Conservation (phyloP, 92 coral and sea anemone genomes). For the Umimayanthus chanpuru region DNA sequence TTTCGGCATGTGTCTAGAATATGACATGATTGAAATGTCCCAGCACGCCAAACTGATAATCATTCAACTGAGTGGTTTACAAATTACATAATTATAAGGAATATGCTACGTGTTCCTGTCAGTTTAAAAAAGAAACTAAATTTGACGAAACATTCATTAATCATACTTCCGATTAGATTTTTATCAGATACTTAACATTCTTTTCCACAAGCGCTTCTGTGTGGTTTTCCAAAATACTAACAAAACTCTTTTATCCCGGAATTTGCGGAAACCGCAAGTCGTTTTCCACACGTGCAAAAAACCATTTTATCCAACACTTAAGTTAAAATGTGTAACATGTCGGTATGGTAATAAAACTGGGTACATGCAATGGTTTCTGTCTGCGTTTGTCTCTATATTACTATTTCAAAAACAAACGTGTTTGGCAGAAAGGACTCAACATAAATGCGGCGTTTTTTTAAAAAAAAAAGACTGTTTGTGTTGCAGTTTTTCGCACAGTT, state of each 20-base stretch:
- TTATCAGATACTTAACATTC: conserved; percentile 24
- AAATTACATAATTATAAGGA: background rate
- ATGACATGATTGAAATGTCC: background rate
- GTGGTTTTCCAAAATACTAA: conserved; percentile 5
- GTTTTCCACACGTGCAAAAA: background rate
- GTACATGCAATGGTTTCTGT: background rate
- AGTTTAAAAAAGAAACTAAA: background rate
- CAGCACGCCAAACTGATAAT: background rate
- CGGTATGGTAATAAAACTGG: background rate
- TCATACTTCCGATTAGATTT: background rate
- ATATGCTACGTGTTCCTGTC: background rate
- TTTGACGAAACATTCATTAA: background rate
- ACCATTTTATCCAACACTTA: background rate
- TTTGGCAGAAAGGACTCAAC: no score
- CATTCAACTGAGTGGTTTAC: background rate
- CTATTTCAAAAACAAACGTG: background rate
- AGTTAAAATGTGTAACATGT: background rate
- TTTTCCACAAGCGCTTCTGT: background rate
- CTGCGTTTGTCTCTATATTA: background rate
- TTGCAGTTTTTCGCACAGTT: no score
- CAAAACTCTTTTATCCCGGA: background rate
- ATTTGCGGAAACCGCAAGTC: conserved; percentile 8
- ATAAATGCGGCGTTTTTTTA: no score
- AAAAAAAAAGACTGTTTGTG: no score
- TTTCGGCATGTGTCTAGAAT: conserved; percentile 16